Percentiles rank a stretch among this genome's conserved stretches.
Conservation (phyloP, 2,797 vertebrate genomes). For the Xenopus petersii region DNA sequence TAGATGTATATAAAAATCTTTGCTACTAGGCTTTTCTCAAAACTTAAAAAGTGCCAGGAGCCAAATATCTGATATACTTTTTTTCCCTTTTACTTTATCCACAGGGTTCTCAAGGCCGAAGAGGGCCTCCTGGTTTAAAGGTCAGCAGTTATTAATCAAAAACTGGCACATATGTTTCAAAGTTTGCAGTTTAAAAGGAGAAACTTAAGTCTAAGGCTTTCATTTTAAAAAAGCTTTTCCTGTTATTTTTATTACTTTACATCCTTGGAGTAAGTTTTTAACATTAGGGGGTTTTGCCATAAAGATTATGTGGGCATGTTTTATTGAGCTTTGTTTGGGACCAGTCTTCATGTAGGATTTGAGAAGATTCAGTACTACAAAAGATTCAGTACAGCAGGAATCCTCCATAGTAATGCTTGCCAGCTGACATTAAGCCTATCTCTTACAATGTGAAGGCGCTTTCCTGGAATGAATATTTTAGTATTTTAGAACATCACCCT, state of each 20-base stretch:
- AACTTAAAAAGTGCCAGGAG: too few relatives aligned
- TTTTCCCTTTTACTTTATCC: slow-evolving; percentile 24
- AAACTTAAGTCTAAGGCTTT: background rate
- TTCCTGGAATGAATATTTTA: too few relatives aligned
- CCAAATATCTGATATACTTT: too few relatives aligned
- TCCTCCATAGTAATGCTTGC: slow-evolving; percentile 8
- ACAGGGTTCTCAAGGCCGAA: slow-evolving; percentile 73
- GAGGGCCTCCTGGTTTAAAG: slow-evolving; percentile 68
- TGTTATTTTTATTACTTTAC: slow-evolving; percentile 15
- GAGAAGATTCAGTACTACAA: slow-evolving; percentile 1
- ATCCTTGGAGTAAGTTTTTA: slow-evolving; percentile 11
- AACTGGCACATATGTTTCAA: background rate
- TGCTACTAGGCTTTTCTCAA: too few relatives aligned
- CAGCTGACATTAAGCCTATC: background rate
- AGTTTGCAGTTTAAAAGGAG: too few relatives aligned
- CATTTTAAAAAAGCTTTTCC: too few relatives aligned
- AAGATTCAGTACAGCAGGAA: slow-evolving; percentile 6
- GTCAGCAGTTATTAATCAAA: slow-evolving; percentile 59
- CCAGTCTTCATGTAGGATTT: too few relatives aligned
- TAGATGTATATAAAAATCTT: too few relatives aligned
- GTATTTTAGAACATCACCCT: too few relatives aligned
- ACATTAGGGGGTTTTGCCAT: background rate
- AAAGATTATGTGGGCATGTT: too few relatives aligned
- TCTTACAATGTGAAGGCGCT: background rate
- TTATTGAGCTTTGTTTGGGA: too few relatives aligned